A percentile compares a stretch with the other conserved stretches of the same genome.
These are phyloP conservation scores for Channa argus DNA, from an alignment of 2,113 vertebrate species.

Conservation along the genomic window DNA sequence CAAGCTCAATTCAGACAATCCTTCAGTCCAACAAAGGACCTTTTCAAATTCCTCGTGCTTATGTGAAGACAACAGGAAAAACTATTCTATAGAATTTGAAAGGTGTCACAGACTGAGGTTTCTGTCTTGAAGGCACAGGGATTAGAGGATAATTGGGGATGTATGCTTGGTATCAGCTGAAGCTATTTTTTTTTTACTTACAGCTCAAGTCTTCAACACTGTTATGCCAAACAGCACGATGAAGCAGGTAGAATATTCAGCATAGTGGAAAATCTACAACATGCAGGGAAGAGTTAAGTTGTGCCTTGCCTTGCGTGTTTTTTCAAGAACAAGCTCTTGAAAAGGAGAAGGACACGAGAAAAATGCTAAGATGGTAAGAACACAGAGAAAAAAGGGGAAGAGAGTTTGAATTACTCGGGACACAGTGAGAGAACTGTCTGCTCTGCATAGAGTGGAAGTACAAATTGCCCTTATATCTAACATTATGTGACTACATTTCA, in stretches of 20 bases:
- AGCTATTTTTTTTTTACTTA: constrained; percentile 25
- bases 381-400: constrained; percentile 6
- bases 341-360: constrained; percentile 1
- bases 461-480: not conserved
- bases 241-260: constrained; percentile 38
- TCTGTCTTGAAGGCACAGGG: constrained; percentile 22
- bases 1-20: not conserved
- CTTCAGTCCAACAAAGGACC: constrained; percentile 21
- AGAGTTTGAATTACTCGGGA: constrained; percentile 1
- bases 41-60: constrained; percentile 1
- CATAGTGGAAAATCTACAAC: constrained; percentile 47
- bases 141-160: constrained; percentile 54
- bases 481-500: not conserved
- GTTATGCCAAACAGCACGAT: constrained; percentile 40
- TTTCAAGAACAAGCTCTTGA: constrained; percentile 28
- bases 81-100: constrained; percentile 32
- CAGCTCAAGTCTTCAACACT: constrained; percentile 46
- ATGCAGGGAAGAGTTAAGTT: constrained; percentile 6
- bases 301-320: constrained; percentile 1
- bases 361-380: constrained; percentile 4
- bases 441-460: not conserved
- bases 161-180: constrained; percentile 35
- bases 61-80: constrained; percentile 17
- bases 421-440: not conserved
- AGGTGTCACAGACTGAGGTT: constrained; percentile 33